Percentiles rank a stretch among this genome's conserved stretches.
Evolutionary conservation across 2,888 invertebrate genomes (phyloP).

Genomic region (Gortyna flavago): DNA sequence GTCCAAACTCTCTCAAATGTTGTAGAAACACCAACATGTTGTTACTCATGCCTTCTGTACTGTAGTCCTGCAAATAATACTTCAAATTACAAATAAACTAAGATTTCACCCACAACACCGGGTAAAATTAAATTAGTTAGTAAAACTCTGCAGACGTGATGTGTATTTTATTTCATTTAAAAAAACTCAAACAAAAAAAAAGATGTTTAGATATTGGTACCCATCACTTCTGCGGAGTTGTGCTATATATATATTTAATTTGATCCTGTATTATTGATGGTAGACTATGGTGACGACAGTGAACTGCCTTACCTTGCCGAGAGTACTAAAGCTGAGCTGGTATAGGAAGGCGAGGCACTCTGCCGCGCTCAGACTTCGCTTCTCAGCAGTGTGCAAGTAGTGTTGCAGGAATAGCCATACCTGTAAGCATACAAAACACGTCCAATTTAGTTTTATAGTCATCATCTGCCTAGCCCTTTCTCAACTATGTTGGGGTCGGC

Average conservation of each 20-base stretch:
- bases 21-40: slow-evolving; percentile 97
- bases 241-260: not conserved
- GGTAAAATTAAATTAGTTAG: no score
- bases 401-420: slow-evolving; percentile 99
- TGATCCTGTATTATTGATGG: not conserved
- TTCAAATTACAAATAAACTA: not conserved
- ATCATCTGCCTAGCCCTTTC: no score
- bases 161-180: not conserved
- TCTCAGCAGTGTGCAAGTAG: slow-evolving; percentile 97
- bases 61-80: slow-evolving; percentile 94
- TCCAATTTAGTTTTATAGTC: not conserved
- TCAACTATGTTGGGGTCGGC: no score
- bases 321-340: slow-evolving; percentile 97
- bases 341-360: slow-evolving; percentile 99
- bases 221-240: not conserved
- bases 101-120: not conserved
- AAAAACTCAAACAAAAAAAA: not conserved
- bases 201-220: not conserved
- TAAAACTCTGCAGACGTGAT: not conserved
- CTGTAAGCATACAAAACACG: slow-evolving; percentile 63
- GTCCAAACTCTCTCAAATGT: slow-evolving; percentile 98
- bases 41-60: slow-evolving; percentile 97
- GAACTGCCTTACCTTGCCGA: slow-evolving; percentile 93
- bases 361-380: slow-evolving; percentile 95
- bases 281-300: not conserved